These are phyloP conservation scores for Macrophya alboannulata DNA, from an alignment of 2,888 invertebrate genomes.

Conservation along the genomic window DNA sequence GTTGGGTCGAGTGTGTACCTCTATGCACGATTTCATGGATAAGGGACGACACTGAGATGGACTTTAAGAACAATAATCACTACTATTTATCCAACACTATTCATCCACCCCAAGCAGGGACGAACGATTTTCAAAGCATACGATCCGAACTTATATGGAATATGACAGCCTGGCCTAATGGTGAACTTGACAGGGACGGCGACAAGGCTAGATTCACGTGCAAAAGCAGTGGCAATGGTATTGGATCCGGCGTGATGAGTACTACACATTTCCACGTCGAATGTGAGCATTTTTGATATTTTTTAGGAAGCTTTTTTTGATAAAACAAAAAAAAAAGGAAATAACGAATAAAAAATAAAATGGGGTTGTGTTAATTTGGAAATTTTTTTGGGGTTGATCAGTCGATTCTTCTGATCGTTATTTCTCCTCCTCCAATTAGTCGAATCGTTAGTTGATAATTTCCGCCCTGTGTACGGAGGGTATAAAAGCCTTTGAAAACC, in stretches of 20 bases:
- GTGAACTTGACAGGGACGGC: slow-evolving; percentile 88
- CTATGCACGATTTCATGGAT: slow-evolving; percentile 93
- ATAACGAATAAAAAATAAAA: background rate
- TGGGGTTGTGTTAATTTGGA: background rate
- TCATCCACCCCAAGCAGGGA: slow-evolving; percentile 88
- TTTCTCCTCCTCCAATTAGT: background rate
- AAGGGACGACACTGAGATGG: slow-evolving; percentile 88
- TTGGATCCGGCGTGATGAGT: slow-evolving; percentile 91
- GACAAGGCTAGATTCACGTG: slow-evolving; percentile 92
- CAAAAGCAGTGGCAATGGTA: slow-evolving; percentile 88
- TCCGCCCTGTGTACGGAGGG: background rate
- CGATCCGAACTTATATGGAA: slow-evolving; percentile 95
- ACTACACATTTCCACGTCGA: slow-evolving; percentile 94
- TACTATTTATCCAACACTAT: slow-evolving; percentile 87
- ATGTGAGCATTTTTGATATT: slow-evolving; percentile 85
- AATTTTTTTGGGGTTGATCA: background rate
- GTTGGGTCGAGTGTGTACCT: slow-evolving; percentile 95
- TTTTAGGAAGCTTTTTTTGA: background rate
- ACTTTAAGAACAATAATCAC: slow-evolving; percentile 82
- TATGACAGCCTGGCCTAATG: slow-evolving; percentile 91
- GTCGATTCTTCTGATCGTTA: background rate
- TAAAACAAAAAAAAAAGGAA: background rate
- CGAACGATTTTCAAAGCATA: slow-evolving; percentile 94
- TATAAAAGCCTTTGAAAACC: background rate
- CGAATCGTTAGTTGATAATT: background rate